Base-by-base conservation (phyloP, 1,140 invertebrate genomes). In the Bombus vancouverensis region DNA sequence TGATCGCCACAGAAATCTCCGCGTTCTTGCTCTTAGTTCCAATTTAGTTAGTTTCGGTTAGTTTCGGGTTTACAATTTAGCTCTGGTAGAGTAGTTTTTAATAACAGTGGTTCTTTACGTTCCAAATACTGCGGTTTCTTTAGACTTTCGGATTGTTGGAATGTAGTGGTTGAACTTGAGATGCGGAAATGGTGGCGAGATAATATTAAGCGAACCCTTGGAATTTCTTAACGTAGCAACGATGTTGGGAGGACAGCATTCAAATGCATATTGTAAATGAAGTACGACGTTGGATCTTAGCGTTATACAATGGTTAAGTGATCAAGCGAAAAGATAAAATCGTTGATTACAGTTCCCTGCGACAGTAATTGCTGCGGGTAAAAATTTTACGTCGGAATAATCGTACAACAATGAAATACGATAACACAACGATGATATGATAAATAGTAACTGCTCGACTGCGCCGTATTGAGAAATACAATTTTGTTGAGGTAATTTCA, bases 181-280 rank as follows among this genome's bases (percentile, higher is more conserved):
- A 0, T 6, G 18, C 47, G 2, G 1, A 3, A 4, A 59, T 0
- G 57, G 0, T 3, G 59, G 12, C 0, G 28, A 62, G 28, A 59
- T 28, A 28, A 59, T 28, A 1, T 18, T 18, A 5, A 6, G 47
- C 47, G 0, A 53, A 18, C 18, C 15, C 5, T 53, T 62, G 25
- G 25, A n/a, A 62, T n/a, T 13, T n/a, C 9, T 13, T n/a, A 0
- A 0, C 12, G 0, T n/a, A 3, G 57, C 9, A 1, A 12, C 28
- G 12, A 62, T 4, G 12, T 62, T 62, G 3, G 65, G 3, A 34
- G 2, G 15, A 6, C 22, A n/a, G 65, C 12, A 0, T 34, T 32
- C 1, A 32, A 32, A 32, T 32, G 32, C 32, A 32, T 32, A 32
- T 32, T 32, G 1, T 28, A 4, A 59, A 59, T 4, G 3, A 28